Evolutionary conservation across 2,797 vertebrate species (phyloP), one percentile per base, ranked within the genome.

Genomic region (Microtus agrestis): DNA sequence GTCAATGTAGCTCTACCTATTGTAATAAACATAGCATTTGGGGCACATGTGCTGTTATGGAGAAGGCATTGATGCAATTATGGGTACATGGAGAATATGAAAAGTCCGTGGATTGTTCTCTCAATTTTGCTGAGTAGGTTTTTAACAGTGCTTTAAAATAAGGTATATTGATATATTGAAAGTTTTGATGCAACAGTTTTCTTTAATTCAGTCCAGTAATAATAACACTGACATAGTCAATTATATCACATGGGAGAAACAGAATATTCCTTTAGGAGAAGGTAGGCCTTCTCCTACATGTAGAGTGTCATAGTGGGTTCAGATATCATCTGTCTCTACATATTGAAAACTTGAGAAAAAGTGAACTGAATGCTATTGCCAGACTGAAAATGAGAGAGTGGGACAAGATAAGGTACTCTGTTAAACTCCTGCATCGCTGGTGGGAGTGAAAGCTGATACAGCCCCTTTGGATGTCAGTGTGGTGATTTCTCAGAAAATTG

Each of bases 201-300:
- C 6, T 12, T 90, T 95, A 82, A 71, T 61, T 92, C 29, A 95
- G 37, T n/a, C 14, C 61, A 91, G 79, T 86, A 48, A 79, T 25
- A 71, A 5, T 37, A 93, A 56, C 15, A 77, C 23, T 43, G 23
- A 71, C 81, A 73, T 54, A 5, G 86, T 19, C 43, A 23, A 46
- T 51, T 67, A 73, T 74, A 78, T 23, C 40, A 48, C 61, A 23
- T 25, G 31, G 23, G 61, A 94, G n/a, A 25, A 76, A 48, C 29
- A 46, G 31, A 81, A 69, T 87, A 61, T 6, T 34, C 25, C 76
- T 10, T 76, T 71, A 54, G 6, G 56, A 96, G 37, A 56, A 56
- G 19, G 56, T 56, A 21, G 6, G 37, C 67, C 13, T 67, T 84
- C 19, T 4, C 40, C 7, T 79, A 40, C 23, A 14, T 17, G 3